phyloP scores from a whole-genome alignment of 2,888 invertebrate species.

The Aromia moschata region DNA sequence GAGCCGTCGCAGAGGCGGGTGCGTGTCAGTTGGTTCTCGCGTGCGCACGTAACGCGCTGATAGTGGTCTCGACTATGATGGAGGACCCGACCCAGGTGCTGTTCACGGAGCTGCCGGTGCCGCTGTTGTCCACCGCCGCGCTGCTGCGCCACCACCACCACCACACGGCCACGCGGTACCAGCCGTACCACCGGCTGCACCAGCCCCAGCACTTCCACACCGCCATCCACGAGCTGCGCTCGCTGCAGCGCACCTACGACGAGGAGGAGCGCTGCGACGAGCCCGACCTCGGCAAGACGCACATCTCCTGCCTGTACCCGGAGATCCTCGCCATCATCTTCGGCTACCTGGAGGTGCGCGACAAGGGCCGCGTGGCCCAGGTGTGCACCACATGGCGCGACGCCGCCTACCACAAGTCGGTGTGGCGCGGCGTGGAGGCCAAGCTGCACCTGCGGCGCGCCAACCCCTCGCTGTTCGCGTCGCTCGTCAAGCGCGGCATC shows the following conservation, averaged over 20 bases:
- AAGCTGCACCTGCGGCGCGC: slow-evolving; percentile 86
- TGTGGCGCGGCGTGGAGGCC: slow-evolving; percentile 95
- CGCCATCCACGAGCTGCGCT: slow-evolving; percentile 59
- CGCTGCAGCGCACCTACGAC: slow-evolving; percentile 45
- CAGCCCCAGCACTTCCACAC: slow-evolving; percentile 68
- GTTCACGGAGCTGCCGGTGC: slow-evolving; percentile 69
- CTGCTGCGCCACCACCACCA: slow-evolving; percentile 66
- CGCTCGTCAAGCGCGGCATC: slow-evolving; percentile 87
- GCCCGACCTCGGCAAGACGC: slow-evolving; percentile 66
- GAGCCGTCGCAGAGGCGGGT: slow-evolving; percentile 56
- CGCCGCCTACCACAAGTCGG: slow-evolving; percentile 90
- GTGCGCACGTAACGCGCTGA: slow-evolving; percentile 64
- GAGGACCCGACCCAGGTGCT: slow-evolving; percentile 67
- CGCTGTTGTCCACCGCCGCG: slow-evolving; percentile 65
- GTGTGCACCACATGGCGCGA: slow-evolving; percentile 91
- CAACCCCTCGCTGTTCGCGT: slow-evolving; percentile 85
- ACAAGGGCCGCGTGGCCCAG: slow-evolving; percentile 90
- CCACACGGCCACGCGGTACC: slow-evolving; percentile 63
- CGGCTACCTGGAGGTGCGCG: slow-evolving; percentile 85
- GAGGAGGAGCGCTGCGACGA: slow-evolving; percentile 47
- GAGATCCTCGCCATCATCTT: slow-evolving; percentile 94
- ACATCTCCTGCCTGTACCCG: slow-evolving; percentile 90
- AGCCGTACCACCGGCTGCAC: slow-evolving; percentile 74
- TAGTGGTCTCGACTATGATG: slow-evolving; percentile 58
- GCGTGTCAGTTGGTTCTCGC: slow-evolving; percentile 48